Evolutionary conservation across 2,888 invertebrate genomes (phyloP), one percentile per base, ranked within the genome.

Genomic region (Caenorhabditis panamensis): DNA sequence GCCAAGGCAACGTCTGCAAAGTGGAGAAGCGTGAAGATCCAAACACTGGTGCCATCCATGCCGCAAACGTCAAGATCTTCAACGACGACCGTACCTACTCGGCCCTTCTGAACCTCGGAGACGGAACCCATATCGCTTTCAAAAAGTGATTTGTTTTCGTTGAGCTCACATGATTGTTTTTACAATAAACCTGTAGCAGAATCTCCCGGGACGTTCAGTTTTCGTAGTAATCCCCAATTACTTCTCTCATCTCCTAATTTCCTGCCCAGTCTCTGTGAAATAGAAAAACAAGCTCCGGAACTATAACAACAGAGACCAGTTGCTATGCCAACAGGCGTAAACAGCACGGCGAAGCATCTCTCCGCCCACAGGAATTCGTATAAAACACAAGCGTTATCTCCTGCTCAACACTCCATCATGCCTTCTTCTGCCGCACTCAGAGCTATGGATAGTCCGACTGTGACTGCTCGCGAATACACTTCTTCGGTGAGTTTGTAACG

Each of bases 41-140:
- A 18, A 2, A 16, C 3, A 28, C 20, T 8, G n/a, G 9, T 11
- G 77, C 72, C 5, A 81, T 81, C 18, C 69, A 81, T 20, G 62
- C 11, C 0, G 31, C 44, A 6, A 77, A 81, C 31, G 64, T 72
- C 0, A 64, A 49, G 11, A 77, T 81, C 62, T 81, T 26, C 76
- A 11, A 77, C 13, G 90, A 91, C 61, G 58, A 79, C 5, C 82
- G 90, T 9, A 86, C 90, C 26, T 69, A 86, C 59, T 81, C 86
- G 24, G 86, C 86, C 8, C 84, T 90, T 68, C 63, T 91, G 36
- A 87, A 86, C 20, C 79, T 89, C 26, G 90, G 88, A 0, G 91
- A 91, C 69, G 91, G 91, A 11, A 68, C 89, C 36, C 86, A 89
- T 26, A 68, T 91, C 1, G 84, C 84, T 51, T 85, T 87, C 78